Evolutionary conservation across 2,797 vertebrate genomes (phyloP), one percentile per base, ranked within the genome.

Genomic region (Ispidina lecontei): DNA sequence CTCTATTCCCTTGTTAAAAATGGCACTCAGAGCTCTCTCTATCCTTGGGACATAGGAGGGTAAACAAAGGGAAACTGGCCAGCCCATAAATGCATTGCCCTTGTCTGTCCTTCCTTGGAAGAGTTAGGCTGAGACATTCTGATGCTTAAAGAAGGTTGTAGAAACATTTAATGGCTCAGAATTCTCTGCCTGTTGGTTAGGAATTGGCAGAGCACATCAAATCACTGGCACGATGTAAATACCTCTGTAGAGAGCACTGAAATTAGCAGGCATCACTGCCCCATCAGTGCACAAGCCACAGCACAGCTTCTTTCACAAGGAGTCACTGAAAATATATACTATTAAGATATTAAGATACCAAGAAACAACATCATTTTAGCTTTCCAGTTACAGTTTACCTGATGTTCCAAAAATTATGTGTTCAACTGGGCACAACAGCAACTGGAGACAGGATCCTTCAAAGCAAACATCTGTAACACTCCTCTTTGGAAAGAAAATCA

Each of bases 121-220:
- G 59, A 91, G 71, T 70, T 68, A 87, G 56, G 23, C 52, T 60
- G 92, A 89, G 63, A 77, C 41, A 87, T 85, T 90, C 41, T 75
- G 35, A 58, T 65, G 39, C 67, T 77, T 87, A 79, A 69, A 94
- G 37, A 25, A 91, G 31, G 20, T 19, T 81, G 68, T 23, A 59
- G 93, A 64, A 92, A 49, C 14, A 84, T 70, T 93, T 89, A 94
- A 94, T 94, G 43, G 65, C 86, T 95, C 75, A 58, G 87, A 82
- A 33, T 69, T 78, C 44, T 92, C 54, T 81, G 52, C 39, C 78
- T 95, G 43, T 70, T 89, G 79, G n/a, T 35, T 80, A 84, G 72
- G n/a, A 58, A 25, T 33, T 93, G 83, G 60, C 84, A 94, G 49
- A 37, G 7, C 25, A 83, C 47, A 86, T 63, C 52, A 67, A 93